Evolutionary conservation across 2,888 invertebrate species (phyloP).

Genomic region (Tupiocoris notatus): DNA sequence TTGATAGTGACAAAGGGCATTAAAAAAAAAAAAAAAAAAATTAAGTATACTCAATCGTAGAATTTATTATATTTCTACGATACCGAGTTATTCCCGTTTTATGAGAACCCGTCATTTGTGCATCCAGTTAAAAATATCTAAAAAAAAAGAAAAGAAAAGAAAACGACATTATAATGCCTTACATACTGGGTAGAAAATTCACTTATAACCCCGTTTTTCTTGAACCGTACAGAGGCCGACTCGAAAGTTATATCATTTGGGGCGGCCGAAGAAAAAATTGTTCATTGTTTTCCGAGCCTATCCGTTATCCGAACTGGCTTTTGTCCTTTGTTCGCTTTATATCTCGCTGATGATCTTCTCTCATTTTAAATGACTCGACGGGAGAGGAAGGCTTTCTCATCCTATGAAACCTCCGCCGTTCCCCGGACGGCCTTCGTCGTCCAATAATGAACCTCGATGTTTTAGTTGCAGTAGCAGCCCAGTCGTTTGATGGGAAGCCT

Average conservation of each 20-base stretch:
- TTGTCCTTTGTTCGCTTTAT: conserved; percentile 35
- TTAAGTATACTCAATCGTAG: too few relatives aligned
- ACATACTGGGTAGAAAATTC: too few relatives aligned
- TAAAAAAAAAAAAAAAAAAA: too few relatives aligned
- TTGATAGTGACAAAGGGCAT: too few relatives aligned
- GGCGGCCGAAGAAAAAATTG: conserved; percentile 11
- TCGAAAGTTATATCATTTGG: not conserved
- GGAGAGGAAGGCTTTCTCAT: conserved; percentile 25
- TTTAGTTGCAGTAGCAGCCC: not conserved
- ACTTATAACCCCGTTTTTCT: not conserved
- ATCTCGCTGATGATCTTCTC: conserved; percentile 26
- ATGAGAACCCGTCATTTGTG: too few relatives aligned
- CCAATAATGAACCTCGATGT: not conserved
- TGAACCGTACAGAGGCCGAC: not conserved
- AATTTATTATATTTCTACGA: too few relatives aligned
- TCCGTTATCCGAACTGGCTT: conserved; percentile 32
- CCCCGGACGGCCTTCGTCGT: not conserved
- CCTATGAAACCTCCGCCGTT: not conserved
- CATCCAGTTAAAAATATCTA: too few relatives aligned
- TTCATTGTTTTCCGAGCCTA: conserved; percentile 23
- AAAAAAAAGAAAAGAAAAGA: too few relatives aligned
- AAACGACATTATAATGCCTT: too few relatives aligned
- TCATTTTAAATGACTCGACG: conserved; percentile 29
- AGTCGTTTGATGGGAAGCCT: not conserved
- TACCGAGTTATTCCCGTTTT: too few relatives aligned